Evolutionary conservation across 2,113 vertebrate species (phyloP).

Genomic region (Cebus imitator): DNA sequence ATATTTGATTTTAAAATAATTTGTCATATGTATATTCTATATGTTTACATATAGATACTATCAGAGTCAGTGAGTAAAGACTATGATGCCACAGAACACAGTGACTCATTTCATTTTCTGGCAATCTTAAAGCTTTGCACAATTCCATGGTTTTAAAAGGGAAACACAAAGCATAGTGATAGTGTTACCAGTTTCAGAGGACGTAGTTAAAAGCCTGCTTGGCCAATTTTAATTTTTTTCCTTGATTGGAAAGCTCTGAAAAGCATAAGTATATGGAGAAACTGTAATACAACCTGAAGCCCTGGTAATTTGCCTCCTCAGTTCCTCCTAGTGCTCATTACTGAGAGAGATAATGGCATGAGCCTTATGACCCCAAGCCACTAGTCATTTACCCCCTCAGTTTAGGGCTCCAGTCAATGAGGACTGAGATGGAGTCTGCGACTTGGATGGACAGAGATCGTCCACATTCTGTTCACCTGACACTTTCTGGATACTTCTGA

Average conservation of each 20-base stretch:
- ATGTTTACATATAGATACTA: background rate
- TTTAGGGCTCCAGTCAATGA: background rate
- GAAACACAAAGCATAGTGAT: background rate
- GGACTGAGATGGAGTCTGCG: background rate
- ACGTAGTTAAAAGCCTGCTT: background rate
- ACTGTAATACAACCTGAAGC: background rate
- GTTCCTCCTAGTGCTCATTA: background rate
- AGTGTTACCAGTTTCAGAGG: background rate
- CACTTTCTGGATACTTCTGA: background rate
- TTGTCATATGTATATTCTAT: background rate
- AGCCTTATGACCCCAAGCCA: background rate
- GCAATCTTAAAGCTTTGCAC: background rate
- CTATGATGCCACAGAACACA: background rate
- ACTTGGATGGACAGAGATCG: background rate
- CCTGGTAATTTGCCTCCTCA: background rate
- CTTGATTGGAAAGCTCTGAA: background rate
- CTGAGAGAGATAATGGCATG: background rate
- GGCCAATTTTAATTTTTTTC: background rate
- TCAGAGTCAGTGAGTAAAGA: background rate
- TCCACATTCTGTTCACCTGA: background rate
- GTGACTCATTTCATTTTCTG: background rate
- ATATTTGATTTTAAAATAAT: background rate
- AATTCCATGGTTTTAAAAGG: background rate
- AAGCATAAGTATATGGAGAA: background rate
- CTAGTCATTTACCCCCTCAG: background rate